These are phyloP conservation scores for Pilophorus perplexus DNA, from an alignment of 2,888 invertebrate genomes.

Conservation along the genomic window DNA sequence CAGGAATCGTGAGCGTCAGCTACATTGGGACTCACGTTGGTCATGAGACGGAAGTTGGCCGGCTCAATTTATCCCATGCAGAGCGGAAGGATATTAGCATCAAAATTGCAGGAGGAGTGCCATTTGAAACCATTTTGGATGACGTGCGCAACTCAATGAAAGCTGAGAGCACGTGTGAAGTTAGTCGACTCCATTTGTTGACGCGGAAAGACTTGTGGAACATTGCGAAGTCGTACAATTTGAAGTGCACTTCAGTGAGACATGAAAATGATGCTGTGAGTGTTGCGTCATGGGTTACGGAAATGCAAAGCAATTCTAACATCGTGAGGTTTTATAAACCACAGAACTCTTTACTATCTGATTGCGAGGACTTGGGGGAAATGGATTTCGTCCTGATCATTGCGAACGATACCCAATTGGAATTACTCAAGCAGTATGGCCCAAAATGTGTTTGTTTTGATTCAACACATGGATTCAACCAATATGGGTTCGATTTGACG, in stretches of 20 bases:
- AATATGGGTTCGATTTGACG: constrained; percentile 6
- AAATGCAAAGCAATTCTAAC: not conserved
- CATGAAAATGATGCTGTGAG: constrained; percentile 18
- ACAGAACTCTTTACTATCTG: not conserved
- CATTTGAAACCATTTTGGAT: too few species aligned
- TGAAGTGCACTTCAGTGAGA: constrained; percentile 7
- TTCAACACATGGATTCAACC: constrained; percentile 3
- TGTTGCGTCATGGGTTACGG: constrained; percentile 16
- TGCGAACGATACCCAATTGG: constrained; percentile 8
- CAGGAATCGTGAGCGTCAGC: too few species aligned
- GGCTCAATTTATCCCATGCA: too few species aligned
- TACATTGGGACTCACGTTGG: too few species aligned
- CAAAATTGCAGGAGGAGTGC: too few species aligned
- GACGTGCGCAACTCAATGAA: too few species aligned
- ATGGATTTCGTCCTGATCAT: constrained; percentile 24
- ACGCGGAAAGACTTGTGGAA: constrained; percentile 25
- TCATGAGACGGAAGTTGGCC: too few species aligned
- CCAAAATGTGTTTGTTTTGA: constrained; percentile 7
- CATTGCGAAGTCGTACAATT: constrained; percentile 18
- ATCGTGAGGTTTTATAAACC: constrained; percentile 15
- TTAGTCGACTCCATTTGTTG: constrained; percentile 25
- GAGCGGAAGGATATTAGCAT: too few species aligned
- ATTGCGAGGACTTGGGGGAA: not conserved
- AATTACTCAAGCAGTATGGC: constrained; percentile 1
- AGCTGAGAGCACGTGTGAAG: too few species aligned